phyloP scores from a whole-genome alignment of 2,888 invertebrate genomes.

The Himalopsyche kuldschensis region DNA sequence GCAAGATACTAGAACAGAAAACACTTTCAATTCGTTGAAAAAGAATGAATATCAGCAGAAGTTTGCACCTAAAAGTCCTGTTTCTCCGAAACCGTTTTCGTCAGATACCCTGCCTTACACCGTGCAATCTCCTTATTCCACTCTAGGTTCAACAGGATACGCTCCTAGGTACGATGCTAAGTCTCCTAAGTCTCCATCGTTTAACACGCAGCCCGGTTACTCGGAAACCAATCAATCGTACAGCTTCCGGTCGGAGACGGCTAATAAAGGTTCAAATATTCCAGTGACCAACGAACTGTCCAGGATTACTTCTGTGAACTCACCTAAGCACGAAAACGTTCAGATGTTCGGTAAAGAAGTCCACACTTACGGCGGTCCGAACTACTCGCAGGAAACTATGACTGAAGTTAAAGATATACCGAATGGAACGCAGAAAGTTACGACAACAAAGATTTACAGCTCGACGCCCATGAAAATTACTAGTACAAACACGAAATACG shows the following conservation, averaged over 20 bases:
- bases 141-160: conserved; percentile 23
- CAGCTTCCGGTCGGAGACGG: conserved; percentile 30
- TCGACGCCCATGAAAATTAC: conserved; percentile 60
- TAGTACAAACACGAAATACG: conserved; percentile 56
- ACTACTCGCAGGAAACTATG: conserved; percentile 56
- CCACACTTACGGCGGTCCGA: conserved; percentile 52
- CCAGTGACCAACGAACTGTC: conserved; percentile 51
- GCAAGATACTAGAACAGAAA: conserved; percentile 31
- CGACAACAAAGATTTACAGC: conserved; percentile 61
- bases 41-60: conserved; percentile 28
- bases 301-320: conserved; percentile 47
- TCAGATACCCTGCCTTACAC: neutral
- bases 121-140: conserved; percentile 31
- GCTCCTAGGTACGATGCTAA: neutral
- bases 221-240: conserved; percentile 36
- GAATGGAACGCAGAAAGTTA: conserved; percentile 60
- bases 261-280: conserved; percentile 43
- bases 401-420: conserved; percentile 60
- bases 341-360: conserved; percentile 50
- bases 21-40: conserved; percentile 10
- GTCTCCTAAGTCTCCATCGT: conserved; percentile 15
- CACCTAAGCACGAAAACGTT: conserved; percentile 34
- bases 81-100: conserved; percentile 34
- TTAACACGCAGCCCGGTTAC: conserved; percentile 12
- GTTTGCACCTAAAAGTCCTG: conserved; percentile 23